Evolutionary conservation across 2,888 invertebrate species (phyloP).

Genomic region (Synergus itoensis): DNA sequence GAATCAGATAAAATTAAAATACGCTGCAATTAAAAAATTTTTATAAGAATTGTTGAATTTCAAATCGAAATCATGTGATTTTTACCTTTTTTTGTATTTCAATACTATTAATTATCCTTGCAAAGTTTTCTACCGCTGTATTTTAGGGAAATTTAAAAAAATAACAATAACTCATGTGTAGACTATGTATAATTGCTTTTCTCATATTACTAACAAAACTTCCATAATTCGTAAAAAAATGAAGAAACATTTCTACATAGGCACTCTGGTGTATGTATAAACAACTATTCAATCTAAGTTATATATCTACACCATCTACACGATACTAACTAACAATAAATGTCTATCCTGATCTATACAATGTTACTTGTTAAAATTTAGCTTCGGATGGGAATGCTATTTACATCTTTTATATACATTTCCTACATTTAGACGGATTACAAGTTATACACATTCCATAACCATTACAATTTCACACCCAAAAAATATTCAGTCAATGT

Average conservation of each 20-base stretch:
- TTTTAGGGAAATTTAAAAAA: not conserved
- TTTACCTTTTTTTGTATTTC: too few species aligned
- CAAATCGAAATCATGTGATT: too few species aligned
- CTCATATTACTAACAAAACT: constrained; percentile 57
- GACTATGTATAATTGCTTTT: constrained; percentile 41
- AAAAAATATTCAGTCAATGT: not conserved
- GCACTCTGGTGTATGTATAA: constrained; percentile 64
- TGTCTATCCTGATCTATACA: constrained; percentile 35
- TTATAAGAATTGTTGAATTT: too few species aligned
- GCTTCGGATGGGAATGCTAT: constrained; percentile 60
- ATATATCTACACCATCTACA: not conserved
- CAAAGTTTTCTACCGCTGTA: too few species aligned
- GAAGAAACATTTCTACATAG: constrained; percentile 58
- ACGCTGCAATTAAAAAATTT: too few species aligned
- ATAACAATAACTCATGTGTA: not conserved
- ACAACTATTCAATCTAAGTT: constrained; percentile 46
- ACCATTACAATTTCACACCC: not conserved
- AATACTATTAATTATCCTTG: too few species aligned
- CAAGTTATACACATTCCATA: not conserved
- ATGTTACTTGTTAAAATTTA: constrained; percentile 46
- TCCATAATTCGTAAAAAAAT: constrained; percentile 63
- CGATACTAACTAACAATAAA: constrained; percentile 12
- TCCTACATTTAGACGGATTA: constrained; percentile 4
- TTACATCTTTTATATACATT: constrained; percentile 49
- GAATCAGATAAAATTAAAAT: not conserved